Evolutionary conservation across 1,140 invertebrate genomes (phyloP).

Genomic region (Drosophila tani): DNA sequence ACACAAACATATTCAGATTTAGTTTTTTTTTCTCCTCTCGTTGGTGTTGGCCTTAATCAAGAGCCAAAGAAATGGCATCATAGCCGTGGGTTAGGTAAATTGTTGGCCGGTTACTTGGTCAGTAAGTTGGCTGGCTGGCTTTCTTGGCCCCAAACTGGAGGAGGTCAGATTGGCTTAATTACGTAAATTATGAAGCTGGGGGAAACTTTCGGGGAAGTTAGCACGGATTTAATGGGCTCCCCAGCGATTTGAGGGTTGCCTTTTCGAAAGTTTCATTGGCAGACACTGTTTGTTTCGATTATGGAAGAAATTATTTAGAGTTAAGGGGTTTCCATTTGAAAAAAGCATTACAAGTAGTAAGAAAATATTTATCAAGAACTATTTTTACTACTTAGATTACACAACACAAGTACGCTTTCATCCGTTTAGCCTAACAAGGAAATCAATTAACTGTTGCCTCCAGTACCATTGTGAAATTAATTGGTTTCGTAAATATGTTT

Average conservation of each 20-base stretch:
- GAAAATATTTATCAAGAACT: no score
- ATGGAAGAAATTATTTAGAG: background rate
- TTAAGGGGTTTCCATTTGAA: background rate
- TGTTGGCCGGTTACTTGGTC: slow-evolving; percentile 44
- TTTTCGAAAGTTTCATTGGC: background rate
- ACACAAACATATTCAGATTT: slow-evolving; percentile 33
- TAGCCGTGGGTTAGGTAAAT: slow-evolving; percentile 44
- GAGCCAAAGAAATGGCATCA: slow-evolving; percentile 63
- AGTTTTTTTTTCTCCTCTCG: slow-evolving; percentile 21
- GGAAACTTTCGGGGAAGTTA: slow-evolving; percentile 31
- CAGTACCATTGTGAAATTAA: background rate
- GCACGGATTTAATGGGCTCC: background rate
- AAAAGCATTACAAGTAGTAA: no score
- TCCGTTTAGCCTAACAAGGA: no score
- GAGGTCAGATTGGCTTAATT: slow-evolving; percentile 35
- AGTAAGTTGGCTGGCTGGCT: slow-evolving; percentile 30
- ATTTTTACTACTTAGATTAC: no score
- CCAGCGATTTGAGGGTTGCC: background rate
- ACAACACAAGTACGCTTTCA: no score
- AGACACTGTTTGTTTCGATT: background rate
- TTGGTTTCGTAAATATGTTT: background rate
- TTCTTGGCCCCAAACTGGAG: slow-evolving; percentile 29
- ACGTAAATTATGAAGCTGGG: slow-evolving; percentile 32
- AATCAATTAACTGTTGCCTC: no score
- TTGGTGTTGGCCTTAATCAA: slow-evolving; percentile 66